phyloP scores from a whole-genome alignment of 1,140 invertebrate species.

The Anagrus nilaparvatae region DNA sequence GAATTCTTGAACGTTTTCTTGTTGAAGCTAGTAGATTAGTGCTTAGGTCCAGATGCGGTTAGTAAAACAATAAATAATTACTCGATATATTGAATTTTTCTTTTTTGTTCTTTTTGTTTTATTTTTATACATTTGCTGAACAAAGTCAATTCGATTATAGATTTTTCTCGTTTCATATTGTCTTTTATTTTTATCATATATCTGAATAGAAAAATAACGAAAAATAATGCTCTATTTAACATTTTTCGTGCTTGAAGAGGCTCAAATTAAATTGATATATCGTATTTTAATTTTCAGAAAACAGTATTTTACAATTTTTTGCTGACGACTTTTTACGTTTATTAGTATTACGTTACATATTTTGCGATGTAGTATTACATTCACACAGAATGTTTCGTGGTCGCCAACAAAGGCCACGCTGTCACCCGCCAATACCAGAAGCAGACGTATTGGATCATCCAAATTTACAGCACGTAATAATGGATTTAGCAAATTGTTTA shows the following conservation, averaged over 20 bases:
- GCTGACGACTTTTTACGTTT: constrained; percentile 89
- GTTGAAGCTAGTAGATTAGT: constrained; percentile 78
- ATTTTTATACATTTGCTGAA: too few species aligned
- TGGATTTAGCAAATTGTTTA: constrained; percentile 71
- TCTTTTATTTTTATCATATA: too few species aligned
- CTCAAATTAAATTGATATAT: background rate
- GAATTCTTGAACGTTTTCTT: constrained; percentile 80
- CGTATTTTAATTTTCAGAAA: constrained; percentile 50
- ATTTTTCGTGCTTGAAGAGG: background rate
- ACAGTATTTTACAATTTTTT: constrained; percentile 78
- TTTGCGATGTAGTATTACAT: constrained; percentile 82
- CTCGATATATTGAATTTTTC: too few species aligned
- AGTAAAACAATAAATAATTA: too few species aligned
- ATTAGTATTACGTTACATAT: constrained; percentile 79
- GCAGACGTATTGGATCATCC: constrained; percentile 83
- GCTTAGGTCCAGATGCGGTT: constrained; percentile 73
- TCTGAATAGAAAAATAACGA: too few species aligned
- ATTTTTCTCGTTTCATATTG: too few species aligned
- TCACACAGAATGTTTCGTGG: constrained; percentile 74
- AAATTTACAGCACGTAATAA: constrained; percentile 64
- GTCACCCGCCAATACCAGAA: constrained; percentile 77
- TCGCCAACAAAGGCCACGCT: constrained; percentile 72
- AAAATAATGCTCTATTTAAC: too few species aligned
- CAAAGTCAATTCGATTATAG: too few species aligned
- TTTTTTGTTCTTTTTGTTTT: too few species aligned